These are phyloP conservation scores for Thalassoma bifasciatum DNA, from an alignment of 2,113 vertebrate genomes.

Conservation along the genomic window DNA sequence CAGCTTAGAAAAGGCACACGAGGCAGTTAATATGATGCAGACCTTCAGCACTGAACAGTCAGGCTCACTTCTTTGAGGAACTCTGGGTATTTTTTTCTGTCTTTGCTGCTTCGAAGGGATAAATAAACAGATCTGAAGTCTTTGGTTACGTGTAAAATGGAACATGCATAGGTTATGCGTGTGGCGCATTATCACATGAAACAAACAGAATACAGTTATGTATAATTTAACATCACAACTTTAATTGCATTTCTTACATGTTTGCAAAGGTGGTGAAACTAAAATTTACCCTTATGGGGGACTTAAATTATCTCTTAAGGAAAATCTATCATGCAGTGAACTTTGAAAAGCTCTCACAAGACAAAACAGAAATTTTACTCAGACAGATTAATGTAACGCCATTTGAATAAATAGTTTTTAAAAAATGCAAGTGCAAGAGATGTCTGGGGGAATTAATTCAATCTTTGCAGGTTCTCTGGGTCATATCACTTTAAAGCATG, in stretches of 20 bases:
- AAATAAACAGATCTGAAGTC: conserved; percentile 32
- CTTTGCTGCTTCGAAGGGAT: conserved; percentile 54
- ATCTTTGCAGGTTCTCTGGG: conserved; percentile 46
- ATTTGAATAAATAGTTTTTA: conserved; percentile 38
- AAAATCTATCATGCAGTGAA: conserved; percentile 5
- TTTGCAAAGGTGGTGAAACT: neutral
- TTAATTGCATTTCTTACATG: neutral
- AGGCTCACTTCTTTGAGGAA: conserved; percentile 45
- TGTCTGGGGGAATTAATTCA: conserved; percentile 23
- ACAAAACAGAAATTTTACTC: conserved; percentile 43
- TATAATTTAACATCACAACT: too few relatives aligned
- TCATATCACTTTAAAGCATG: conserved; percentile 44
- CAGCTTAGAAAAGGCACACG: conserved; percentile 42
- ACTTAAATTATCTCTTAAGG: neutral
- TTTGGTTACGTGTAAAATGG: conserved; percentile 1
- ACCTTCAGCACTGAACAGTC: conserved; percentile 42
- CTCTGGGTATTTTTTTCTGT: conserved; percentile 56
- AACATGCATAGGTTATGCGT: neutral
- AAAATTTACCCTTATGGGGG: neutral
- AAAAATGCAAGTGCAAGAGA: conserved; percentile 27
- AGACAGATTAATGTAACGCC: conserved; percentile 29
- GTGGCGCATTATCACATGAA: conserved; percentile 11
- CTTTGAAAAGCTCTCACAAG: neutral
- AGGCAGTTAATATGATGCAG: conserved; percentile 53
- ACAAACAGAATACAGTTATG: neutral